Conservation (phyloP, 2,888 invertebrate genomes). For the Erpobdella octoculata region DNA sequence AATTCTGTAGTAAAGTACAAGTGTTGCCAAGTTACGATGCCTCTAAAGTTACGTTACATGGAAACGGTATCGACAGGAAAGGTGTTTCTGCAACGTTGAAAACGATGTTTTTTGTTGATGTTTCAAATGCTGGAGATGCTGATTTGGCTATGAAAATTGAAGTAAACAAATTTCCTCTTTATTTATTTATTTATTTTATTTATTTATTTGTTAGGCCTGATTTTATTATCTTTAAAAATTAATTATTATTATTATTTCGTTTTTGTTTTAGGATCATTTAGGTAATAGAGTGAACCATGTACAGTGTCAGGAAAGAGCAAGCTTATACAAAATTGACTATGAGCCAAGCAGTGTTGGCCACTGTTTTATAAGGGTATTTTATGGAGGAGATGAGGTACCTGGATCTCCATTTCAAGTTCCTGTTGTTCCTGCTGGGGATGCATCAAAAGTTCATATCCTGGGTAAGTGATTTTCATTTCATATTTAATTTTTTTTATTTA, state of each 20-base stretch:
- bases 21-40: conserved; percentile 16
- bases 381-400: conserved; percentile 18
- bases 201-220: no score
- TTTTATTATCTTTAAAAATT: neutral
- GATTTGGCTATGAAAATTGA: conserved; percentile 19
- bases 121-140: conserved; percentile 25
- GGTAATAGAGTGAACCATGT: neutral
- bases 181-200: neutral
- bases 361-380: neutral
- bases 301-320: neutral
- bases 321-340: neutral
- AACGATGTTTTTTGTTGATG: conserved; percentile 14
- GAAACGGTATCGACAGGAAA: conserved; percentile 9
- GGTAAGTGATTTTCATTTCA: neutral
- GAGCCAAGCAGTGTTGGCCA: conserved; percentile 9
- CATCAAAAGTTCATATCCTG: neutral
- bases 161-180: neutral
- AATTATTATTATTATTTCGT: neutral
- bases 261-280: conserved; percentile 18
- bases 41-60: conserved; percentile 14
- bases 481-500: no score
- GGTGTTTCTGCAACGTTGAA: neutral
- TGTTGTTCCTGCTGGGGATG: conserved; percentile 21
- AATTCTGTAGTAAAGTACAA: conserved; percentile 17
- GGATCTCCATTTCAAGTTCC: conserved; percentile 18